Evolutionary conservation across 2,888 invertebrate species (phyloP).

Genomic region (Adelognathus sp.): DNA sequence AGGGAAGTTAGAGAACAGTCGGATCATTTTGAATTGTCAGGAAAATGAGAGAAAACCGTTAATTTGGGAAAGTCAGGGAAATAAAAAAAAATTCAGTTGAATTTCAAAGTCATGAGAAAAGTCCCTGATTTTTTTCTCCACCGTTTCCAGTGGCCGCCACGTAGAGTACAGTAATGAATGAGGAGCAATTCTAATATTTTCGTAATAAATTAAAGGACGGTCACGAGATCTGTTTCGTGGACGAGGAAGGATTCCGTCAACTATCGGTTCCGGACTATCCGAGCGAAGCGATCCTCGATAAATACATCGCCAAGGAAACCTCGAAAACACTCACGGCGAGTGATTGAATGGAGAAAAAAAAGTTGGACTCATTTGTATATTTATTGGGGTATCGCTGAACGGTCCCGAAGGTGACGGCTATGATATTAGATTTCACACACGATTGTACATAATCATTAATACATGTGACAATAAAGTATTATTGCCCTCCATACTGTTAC

Average conservation of each 20-base stretch:
- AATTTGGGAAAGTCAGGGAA: no score
- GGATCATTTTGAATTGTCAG: no score
- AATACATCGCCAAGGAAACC: constrained; percentile 88
- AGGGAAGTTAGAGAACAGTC: no score
- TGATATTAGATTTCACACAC: not conserved
- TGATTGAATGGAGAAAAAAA: constrained; percentile 2
- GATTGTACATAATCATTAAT: not conserved
- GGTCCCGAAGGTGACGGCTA: not conserved
- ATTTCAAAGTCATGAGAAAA: no score
- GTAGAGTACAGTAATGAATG: no score
- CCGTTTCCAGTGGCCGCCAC: no score
- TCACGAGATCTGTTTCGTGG: constrained; percentile 99
- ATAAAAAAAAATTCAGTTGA: no score
- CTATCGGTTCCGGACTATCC: constrained; percentile 93
- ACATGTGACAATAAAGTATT: not conserved
- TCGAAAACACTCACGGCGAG: constrained; percentile 37
- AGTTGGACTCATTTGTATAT: not conserved
- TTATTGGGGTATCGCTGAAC: not conserved
- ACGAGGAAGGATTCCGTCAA: constrained; percentile 95
- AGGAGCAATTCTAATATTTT: not conserved
- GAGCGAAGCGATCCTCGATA: constrained; percentile 90
- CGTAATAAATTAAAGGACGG: constrained; percentile 86
- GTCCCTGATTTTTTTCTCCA: not conserved
- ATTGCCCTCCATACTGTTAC: not conserved
- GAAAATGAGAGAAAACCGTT: no score